These are phyloP conservation scores for Macroramphosus scolopax DNA, from an alignment of 2,797 vertebrate species.

Conservation along the genomic window DNA sequence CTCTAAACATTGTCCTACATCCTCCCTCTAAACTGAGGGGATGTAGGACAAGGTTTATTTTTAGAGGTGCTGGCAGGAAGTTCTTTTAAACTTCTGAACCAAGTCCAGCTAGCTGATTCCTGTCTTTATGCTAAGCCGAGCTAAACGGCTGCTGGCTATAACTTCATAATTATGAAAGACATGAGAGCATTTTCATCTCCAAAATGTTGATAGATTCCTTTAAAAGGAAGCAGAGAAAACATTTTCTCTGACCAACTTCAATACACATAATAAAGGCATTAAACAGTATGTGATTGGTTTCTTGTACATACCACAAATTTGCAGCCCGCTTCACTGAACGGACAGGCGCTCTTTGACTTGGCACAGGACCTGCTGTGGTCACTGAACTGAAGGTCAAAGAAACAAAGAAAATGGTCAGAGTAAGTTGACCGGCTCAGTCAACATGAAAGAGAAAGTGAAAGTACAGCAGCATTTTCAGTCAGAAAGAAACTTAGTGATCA, in stretches of 20 bases:
- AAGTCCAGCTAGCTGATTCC: background rate
- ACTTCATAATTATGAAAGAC: too few species aligned
- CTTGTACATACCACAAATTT: slow-evolving; percentile 73
- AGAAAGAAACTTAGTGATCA: too few species aligned
- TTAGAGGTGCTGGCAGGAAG: background rate
- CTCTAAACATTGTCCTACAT: too few species aligned
- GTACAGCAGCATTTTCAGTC: too few species aligned
- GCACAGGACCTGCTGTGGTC: slow-evolving; percentile 86
- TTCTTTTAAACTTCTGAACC: background rate
- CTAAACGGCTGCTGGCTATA: too few species aligned
- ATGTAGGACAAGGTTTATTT: background rate
- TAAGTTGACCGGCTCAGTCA: background rate
- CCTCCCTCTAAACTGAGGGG: too few species aligned
- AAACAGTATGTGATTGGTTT: background rate
- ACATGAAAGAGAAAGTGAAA: background rate
- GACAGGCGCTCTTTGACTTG: slow-evolving; percentile 85
- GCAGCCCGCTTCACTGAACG: slow-evolving; percentile 87
- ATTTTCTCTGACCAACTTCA: too few species aligned
- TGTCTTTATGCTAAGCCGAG: too few species aligned
- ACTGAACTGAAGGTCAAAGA: slow-evolving; percentile 77
- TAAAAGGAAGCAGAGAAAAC: too few species aligned
- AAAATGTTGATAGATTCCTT: too few species aligned
- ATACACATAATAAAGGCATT: too few species aligned
- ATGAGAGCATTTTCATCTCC: too few species aligned
- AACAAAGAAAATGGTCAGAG: background rate